A percentile compares a stretch with the other conserved stretches of the same genome.
phyloP scores from a whole-genome alignment of 2,113 vertebrate species.

The Halichoerus grypus region DNA sequence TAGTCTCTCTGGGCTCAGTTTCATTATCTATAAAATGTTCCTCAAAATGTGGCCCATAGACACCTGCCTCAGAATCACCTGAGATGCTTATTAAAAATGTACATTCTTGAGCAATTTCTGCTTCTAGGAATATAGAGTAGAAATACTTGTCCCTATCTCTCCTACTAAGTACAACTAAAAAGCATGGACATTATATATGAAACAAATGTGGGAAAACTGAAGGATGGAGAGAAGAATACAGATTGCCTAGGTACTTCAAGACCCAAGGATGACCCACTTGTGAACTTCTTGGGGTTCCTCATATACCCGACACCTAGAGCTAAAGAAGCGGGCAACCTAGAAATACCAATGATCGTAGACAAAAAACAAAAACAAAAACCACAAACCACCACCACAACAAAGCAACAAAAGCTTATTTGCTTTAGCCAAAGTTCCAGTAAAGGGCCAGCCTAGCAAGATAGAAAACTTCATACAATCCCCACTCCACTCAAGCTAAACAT shows the following conservation, averaged over 20 bases:
- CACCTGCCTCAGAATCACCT: neutral
- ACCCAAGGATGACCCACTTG: too few relatives aligned
- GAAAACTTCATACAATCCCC: neutral
- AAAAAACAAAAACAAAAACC: neutral
- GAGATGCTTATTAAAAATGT: neutral
- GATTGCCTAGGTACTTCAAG: neutral
- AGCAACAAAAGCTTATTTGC: neutral
- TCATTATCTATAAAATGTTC: neutral
- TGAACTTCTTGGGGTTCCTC: neutral
- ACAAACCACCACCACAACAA: neutral
- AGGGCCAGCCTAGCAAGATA: neutral
- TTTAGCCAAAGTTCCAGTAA: neutral
- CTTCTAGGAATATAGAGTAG: neutral
- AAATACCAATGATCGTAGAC: neutral
- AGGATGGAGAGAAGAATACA: neutral
- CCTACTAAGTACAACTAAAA: neutral
- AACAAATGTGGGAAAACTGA: neutral
- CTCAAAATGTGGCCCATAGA: neutral
- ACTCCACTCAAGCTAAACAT: neutral
- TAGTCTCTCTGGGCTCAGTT: constrained; percentile 34
- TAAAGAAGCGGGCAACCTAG: neutral
- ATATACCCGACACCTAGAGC: neutral
- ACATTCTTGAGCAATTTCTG: neutral
- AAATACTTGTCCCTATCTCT: neutral
- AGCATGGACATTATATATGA: neutral